Base-by-base conservation (phyloP, 2,888 invertebrate genomes). In the Dasypogon diadema region DNA sequence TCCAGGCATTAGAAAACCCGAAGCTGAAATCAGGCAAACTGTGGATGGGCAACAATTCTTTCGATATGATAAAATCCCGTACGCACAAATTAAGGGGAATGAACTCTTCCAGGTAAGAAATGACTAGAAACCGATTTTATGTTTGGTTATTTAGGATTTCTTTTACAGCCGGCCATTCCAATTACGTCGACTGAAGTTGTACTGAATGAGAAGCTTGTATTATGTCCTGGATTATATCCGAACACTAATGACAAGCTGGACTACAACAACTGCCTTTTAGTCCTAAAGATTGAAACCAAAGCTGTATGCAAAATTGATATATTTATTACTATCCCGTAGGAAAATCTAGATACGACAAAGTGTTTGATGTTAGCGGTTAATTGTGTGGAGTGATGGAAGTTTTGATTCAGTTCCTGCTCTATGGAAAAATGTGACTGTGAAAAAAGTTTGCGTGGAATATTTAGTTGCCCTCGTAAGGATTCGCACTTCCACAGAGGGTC, bases 221-320 rank as follows among this genome's bases (percentile, higher is more conserved):
- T 2, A n/a, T n/a, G n/a, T n/a, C n/a, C n/a, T n/a, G n/a, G n/a
- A 5, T 18, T 12, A 18, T 60, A 37, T 60, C 26, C 60, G 3
- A 18, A 37, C 2, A 37, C 6, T 16, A 10, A 34, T 6, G n/a
- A 37, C 3, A 6, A 5, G 16, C 10, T 8, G 2, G 0, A 10
- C 2, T 6, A 12, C 12, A n/a, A n/a, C n/a, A 60, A 12, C 2
- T 4, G 37, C 8, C 37, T 34, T 34, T 12, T 60, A 12, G 18
- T 60, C 18, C n/a, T 60, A 14, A 60, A 60, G 21, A 60, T 60
- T 60, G 34, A 60, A 4, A 60, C 34, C 2, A 60, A 37, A 16
- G 16, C 34, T 18, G 60, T 60, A 34, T 5, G 26, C 1, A 0
- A 16, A 51, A 51, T 18, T 21, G 2, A 1, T 12, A 12, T 12